These are phyloP conservation scores for Thereva unica DNA, from an alignment of 2,888 invertebrate genomes.

Conservation along the genomic window DNA sequence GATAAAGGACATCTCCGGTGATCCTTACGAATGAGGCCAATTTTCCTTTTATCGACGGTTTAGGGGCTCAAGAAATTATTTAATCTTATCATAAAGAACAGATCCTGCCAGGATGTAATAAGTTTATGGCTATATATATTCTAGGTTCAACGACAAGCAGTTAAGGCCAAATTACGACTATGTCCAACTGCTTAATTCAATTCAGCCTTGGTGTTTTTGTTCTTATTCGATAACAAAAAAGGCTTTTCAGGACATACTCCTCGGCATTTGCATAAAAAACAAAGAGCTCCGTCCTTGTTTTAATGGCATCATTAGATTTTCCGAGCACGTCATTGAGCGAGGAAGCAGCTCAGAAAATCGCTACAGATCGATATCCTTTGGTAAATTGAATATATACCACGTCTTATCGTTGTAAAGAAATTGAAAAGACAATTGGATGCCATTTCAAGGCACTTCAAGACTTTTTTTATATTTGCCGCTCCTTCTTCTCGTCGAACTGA, in stretches of 20 bases:
- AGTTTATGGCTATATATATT: too few species aligned
- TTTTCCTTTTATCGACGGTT: too few species aligned
- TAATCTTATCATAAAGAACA: too few species aligned
- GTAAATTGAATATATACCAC: conserved; percentile 37
- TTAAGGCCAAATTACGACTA: conserved; percentile 14
- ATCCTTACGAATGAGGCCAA: too few species aligned
- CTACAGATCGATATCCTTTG: conserved; percentile 33
- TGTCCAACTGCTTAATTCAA: conserved; percentile 13
- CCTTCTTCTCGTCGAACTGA: conserved; percentile 36
- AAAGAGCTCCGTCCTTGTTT: conserved; percentile 7
- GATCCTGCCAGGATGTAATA: too few species aligned
- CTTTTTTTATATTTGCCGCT: too few species aligned
- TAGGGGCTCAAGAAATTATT: too few species aligned
- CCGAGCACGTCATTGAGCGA: conserved; percentile 3
- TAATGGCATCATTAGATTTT: conserved; percentile 21
- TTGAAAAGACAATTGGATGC: conserved; percentile 42
- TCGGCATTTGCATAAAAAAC: conserved; percentile 21
- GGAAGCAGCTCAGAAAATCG: conserved; percentile 14
- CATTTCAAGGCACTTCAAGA: conserved; percentile 40
- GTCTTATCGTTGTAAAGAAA: conserved; percentile 33
- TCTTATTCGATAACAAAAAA: too few species aligned
- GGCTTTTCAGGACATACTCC: not conserved
- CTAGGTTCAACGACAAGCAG: too few species aligned
- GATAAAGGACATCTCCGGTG: too few species aligned
- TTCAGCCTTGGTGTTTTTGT: not conserved